Evolutionary conservation across 2,113 vertebrate genomes (phyloP).

Genomic region (Pelodiscus sinensis): DNA sequence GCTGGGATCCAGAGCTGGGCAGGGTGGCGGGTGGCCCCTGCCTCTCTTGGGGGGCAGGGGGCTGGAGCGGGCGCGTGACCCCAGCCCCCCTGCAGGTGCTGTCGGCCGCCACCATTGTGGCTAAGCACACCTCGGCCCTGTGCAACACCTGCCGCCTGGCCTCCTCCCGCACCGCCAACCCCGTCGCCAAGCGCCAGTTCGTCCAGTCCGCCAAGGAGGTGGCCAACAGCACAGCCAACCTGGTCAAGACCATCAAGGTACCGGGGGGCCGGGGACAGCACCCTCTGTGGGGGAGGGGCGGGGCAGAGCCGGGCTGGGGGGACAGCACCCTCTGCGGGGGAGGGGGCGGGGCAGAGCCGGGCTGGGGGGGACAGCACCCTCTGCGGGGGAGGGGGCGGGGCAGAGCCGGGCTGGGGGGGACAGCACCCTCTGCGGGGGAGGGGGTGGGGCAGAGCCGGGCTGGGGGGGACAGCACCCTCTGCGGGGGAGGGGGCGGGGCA

Average conservation of each 20-base stretch:
- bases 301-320: too few relatives aligned
- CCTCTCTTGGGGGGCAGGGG: background rate
- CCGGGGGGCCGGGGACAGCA: too few relatives aligned
- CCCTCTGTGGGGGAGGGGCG: too few relatives aligned
- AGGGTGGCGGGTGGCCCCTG: rapidly evolving
- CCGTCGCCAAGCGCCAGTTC: slow-evolving; percentile 97
- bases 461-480: too few relatives aligned
- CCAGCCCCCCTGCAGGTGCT: slow-evolving; percentile 83
- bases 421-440: too few relatives aligned
- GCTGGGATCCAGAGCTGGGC: background rate
- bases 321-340: too few relatives aligned
- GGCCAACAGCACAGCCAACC: slow-evolving; percentile 97
- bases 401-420: too few relatives aligned
- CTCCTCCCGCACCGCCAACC: slow-evolving; percentile 92
- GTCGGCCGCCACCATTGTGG: slow-evolving; percentile 96
- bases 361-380: too few relatives aligned
- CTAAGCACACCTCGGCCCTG: slow-evolving; percentile 96
- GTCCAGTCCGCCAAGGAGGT: slow-evolving; percentile 98
- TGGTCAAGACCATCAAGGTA: slow-evolving; percentile 99
- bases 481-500: too few relatives aligned
- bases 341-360: too few relatives aligned
- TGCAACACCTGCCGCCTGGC: slow-evolving; percentile 97
- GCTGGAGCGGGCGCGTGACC: background rate
- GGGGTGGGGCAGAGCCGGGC: too few relatives aligned
- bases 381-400: too few relatives aligned